Percentiles rank a stretch among this genome's conserved stretches.
Evolutionary conservation across 2,797 vertebrate species (phyloP).

Genomic region (Microctenopoma lineatum): DNA sequence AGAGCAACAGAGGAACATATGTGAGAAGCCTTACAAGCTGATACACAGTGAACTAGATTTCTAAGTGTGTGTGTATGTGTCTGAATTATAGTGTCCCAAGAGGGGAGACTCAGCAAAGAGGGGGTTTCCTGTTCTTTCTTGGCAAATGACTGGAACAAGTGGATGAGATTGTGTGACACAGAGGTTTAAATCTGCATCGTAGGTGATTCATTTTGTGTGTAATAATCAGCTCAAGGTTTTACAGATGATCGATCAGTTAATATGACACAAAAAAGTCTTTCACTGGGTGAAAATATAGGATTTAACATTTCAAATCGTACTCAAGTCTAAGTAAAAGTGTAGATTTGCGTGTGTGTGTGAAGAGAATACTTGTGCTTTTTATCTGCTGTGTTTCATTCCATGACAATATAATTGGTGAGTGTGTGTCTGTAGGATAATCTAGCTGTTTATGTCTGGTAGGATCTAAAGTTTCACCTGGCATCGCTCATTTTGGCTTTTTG

Average conservation of each 20-base stretch:
- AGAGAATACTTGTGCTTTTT: conserved; percentile 5
- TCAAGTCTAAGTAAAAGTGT: conserved; percentile 19
- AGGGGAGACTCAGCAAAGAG: conserved; percentile 23
- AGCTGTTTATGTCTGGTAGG: conserved; percentile 49
- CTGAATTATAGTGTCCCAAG: conserved; percentile 27
- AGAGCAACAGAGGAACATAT: conserved; percentile 5
- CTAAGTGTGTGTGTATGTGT: neutral
- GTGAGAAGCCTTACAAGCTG: conserved; percentile 4
- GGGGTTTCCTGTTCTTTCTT: conserved; percentile 50
- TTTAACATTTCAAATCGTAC: conserved; percentile 6
- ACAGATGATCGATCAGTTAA: conserved; percentile 8
- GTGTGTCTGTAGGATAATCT: conserved; percentile 11
- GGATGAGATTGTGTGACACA: conserved; percentile 34
- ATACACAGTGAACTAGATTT: conserved; percentile 23
- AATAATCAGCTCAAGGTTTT: conserved; percentile 22
- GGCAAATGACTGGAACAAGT: conserved; percentile 49
- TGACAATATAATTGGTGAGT: conserved; percentile 50
- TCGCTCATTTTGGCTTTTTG: conserved; percentile 35
- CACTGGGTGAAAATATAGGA: neutral
- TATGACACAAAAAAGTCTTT: conserved; percentile 15
- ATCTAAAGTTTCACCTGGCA: conserved; percentile 48
- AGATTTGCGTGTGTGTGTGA: neutral
- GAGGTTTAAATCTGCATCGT: conserved; percentile 11
- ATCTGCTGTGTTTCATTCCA: conserved; percentile 46
- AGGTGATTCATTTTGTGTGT: conserved; percentile 32